A percentile compares a stretch with the other conserved stretches of the same genome.
These are phyloP conservation scores for Rhinella marina DNA, from an alignment of 2,797 vertebrate genomes.

Conservation along the genomic window DNA sequence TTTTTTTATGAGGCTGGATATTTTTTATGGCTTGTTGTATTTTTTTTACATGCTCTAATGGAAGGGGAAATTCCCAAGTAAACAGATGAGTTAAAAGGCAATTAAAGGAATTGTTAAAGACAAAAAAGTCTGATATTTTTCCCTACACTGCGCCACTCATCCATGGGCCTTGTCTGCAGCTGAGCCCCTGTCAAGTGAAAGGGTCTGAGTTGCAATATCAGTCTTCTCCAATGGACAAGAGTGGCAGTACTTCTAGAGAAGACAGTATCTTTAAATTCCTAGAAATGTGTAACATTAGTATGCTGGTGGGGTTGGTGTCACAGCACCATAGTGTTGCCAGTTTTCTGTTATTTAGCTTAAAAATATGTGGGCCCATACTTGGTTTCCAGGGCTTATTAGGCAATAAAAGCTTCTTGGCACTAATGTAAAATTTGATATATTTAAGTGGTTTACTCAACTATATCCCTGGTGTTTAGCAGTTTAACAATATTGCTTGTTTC, in stretches of 20 bases:
- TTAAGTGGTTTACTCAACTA: no score
- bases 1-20: neutral
- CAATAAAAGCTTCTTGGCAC: neutral
- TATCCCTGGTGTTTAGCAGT: no score
- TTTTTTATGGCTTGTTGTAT: slow-evolving; percentile 18
- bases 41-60: neutral
- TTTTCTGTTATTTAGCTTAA: neutral
- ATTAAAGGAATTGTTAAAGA: neutral
- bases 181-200: neutral
- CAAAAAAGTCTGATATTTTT: neutral
- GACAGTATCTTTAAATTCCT: neutral
- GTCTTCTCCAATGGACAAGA: neutral
- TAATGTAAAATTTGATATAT: no score
- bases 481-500: no score
- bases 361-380: neutral
- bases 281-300: neutral
- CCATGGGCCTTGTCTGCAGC: neutral
- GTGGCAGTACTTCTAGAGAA: neutral
- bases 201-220: no score
- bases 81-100: neutral
- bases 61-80: neutral
- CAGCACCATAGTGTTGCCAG: neutral
- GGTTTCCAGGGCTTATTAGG: neutral
- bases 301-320: no score
- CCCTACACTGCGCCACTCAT: neutral